These are phyloP conservation scores for Leptinotarsa peninsularis DNA, from an alignment of 2,888 invertebrate genomes.

Conservation along the genomic window DNA sequence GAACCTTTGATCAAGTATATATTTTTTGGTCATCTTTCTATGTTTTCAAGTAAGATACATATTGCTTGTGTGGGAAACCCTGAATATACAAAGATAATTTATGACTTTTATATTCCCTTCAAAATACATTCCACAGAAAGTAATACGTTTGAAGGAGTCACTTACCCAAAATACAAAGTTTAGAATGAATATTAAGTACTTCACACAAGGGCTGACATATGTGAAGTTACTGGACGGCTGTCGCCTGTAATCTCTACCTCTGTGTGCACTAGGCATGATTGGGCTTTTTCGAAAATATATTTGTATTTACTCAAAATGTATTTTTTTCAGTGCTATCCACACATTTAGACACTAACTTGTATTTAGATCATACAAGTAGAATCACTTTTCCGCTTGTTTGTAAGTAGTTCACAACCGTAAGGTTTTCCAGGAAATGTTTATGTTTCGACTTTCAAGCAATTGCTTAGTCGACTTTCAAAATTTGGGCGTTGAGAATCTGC, in stretches of 20 bases:
- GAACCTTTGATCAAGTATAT: no score
- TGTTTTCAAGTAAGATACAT: no score
- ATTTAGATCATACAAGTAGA: not conserved
- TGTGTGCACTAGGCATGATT: slow-evolving; percentile 61
- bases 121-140: no score
- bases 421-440: not conserved
- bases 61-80: no score
- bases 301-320: not conserved
- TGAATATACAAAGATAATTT: no score
- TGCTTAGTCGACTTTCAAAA: not conserved
- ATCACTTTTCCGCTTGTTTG: not conserved
- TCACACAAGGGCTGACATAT: slow-evolving; percentile 88
- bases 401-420: not conserved
- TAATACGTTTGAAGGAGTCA: slow-evolving; percentile 44
- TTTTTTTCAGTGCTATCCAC: not conserved
- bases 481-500: not conserved
- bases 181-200: slow-evolving; percentile 89
- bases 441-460: not conserved
- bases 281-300: not conserved
- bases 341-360: not conserved
- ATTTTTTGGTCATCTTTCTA: no score
- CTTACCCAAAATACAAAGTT: slow-evolving; percentile 93
- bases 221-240: slow-evolving; percentile 74
- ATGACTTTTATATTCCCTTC: no score
- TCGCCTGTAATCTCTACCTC: slow-evolving; percentile 69